Percentiles rank a stretch among this genome's conserved stretches.
These are phyloP conservation scores for Eupsittula cactorum DNA, from an alignment of 2,113 vertebrate genomes.

Conservation along the genomic window DNA sequence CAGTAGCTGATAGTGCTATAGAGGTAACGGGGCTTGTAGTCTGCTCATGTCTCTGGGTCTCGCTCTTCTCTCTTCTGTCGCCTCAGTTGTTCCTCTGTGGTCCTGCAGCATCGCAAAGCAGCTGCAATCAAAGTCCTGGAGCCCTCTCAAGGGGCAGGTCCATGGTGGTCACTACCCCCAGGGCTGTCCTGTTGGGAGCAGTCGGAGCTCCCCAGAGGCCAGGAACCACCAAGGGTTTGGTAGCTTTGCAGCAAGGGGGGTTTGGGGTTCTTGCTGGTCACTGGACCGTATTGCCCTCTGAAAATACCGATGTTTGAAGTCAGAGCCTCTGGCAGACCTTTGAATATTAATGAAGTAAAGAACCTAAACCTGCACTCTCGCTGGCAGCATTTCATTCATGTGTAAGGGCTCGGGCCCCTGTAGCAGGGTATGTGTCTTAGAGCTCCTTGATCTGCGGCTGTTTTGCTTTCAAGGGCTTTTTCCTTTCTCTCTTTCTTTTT, in stretches of 20 bases:
- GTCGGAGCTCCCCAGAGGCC: neutral
- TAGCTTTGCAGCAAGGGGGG: neutral
- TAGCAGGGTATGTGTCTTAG: neutral
- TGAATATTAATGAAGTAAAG: neutral
- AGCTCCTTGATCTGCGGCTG: constrained; percentile 52
- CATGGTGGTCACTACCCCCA: neutral
- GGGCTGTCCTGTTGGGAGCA: neutral
- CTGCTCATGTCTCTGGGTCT: constrained; percentile 38
- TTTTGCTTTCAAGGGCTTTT: constrained; percentile 39
- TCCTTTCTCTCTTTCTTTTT: neutral
- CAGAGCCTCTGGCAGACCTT: neutral
- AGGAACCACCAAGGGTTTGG: neutral
- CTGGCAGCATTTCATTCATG: neutral
- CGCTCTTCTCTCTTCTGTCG: neutral
- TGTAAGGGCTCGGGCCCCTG: neutral
- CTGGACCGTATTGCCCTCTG: neutral
- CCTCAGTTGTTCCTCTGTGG: constrained; percentile 16
- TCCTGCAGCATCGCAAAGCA: constrained; percentile 43
- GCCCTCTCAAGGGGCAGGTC: neutral
- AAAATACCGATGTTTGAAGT: neutral
- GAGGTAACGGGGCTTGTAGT: constrained; percentile 69
- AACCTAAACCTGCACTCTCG: neutral
- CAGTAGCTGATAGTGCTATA: constrained; percentile 72
- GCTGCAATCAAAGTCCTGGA: constrained; percentile 3
- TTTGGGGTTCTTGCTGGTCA: neutral